These are phyloP conservation scores for Eutolmus rufibarbis DNA, from an alignment of 2,888 invertebrate genomes.

Conservation along the genomic window DNA sequence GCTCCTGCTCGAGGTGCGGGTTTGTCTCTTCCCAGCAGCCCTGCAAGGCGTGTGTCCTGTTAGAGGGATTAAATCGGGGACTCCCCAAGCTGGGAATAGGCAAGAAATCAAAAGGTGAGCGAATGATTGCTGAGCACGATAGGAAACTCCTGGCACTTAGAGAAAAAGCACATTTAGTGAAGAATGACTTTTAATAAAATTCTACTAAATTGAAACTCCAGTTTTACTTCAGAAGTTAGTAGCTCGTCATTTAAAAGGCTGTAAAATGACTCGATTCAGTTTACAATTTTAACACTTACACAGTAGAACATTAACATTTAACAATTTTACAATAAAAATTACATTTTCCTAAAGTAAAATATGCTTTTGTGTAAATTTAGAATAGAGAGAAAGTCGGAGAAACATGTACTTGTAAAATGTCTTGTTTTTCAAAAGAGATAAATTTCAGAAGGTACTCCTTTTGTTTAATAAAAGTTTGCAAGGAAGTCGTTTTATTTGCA, in stretches of 20 bases:
- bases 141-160: conserved; percentile 56
- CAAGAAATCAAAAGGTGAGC: conserved; percentile 82
- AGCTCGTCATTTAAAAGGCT: too few species aligned
- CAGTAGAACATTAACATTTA: too few species aligned
- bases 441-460: too few species aligned
- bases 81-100: conserved; percentile 90
- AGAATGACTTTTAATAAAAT: conserved; percentile 60
- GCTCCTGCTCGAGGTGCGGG: conserved; percentile 84
- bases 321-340: too few species aligned
- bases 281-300: too few species aligned
- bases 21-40: conserved; percentile 91
- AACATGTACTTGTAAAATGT: too few species aligned
- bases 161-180: conserved; percentile 61
- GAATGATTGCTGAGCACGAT: conserved; percentile 68
- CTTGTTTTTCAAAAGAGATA: too few species aligned
- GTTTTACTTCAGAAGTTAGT: background rate
- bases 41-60: conserved; percentile 94
- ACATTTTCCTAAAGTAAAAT: too few species aligned
- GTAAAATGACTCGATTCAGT: background rate
- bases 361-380: too few species aligned
- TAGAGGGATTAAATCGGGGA: conserved; percentile 95
- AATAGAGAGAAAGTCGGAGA: too few species aligned
- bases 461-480: too few species aligned
- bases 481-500: too few species aligned
- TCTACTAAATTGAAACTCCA: background rate